These are phyloP conservation scores for Globodera rostochiensis DNA, from an alignment of 1,140 invertebrate genomes.

Conservation along the genomic window DNA sequence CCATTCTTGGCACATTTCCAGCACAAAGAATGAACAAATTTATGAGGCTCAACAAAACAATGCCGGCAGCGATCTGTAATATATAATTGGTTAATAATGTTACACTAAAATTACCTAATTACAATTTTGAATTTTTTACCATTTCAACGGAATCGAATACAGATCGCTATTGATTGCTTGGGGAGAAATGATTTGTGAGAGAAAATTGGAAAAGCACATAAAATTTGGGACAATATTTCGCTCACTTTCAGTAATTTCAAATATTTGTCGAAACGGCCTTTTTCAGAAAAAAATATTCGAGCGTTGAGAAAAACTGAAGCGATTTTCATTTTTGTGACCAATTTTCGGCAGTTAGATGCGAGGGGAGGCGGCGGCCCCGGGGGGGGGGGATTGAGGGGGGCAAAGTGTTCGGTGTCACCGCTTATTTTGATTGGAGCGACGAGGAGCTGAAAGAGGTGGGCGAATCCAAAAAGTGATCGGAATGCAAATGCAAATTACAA, in stretches of 20 bases:
- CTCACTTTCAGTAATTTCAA: too few species aligned
- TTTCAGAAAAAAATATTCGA: constrained; percentile 4
- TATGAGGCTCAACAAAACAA: not conserved
- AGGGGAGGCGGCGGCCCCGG: not conserved
- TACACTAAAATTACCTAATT: too few species aligned
- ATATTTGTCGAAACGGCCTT: not conserved
- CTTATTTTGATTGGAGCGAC: constrained; percentile 36
- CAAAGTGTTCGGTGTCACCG: not conserved
- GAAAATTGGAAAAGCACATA: too few species aligned
- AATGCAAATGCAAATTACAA: not conserved
- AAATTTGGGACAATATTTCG: too few species aligned
- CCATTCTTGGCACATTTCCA: not conserved
- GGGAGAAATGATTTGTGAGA: too few species aligned
- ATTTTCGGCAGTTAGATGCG: not conserved
- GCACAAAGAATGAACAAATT: not conserved
- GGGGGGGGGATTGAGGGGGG: constrained; percentile 6
- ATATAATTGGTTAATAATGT: too few species aligned
- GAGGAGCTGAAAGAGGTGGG: constrained; percentile 24
- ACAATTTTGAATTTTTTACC: too few species aligned
- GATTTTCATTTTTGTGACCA: constrained; percentile 9
- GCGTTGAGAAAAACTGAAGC: not conserved
- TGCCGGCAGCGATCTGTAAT: not conserved
- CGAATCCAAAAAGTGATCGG: too few species aligned
- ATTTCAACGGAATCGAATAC: too few species aligned
- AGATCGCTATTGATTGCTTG: too few species aligned